Conservation (phyloP, 2,888 invertebrate genomes). For the Steinernema hermaphroditum region DNA sequence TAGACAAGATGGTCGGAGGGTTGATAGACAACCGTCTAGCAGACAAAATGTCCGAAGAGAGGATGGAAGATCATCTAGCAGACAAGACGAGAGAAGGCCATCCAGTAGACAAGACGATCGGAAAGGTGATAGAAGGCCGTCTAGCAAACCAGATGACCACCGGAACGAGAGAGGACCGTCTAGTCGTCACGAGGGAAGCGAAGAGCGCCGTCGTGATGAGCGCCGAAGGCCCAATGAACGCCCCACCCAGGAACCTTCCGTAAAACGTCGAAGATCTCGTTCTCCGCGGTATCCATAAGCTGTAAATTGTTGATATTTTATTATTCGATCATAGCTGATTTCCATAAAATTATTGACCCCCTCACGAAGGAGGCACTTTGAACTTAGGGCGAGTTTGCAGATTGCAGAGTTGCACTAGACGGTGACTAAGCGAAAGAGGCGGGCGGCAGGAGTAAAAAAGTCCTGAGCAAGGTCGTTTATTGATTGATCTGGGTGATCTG, state of each 20-base stretch:
- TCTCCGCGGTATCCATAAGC: background rate
- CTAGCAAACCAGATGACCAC: background rate
- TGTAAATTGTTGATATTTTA: background rate
- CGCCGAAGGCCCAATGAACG: no score
- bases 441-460: slow-evolving; percentile 15
- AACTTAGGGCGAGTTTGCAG: background rate
- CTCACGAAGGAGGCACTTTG: background rate
- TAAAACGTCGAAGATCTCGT: background rate
- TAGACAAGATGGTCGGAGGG: no score
- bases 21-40: no score
- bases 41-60: no score
- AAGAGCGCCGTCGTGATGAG: background rate
- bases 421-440: slow-evolving; percentile 26
- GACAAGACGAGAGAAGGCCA: no score
- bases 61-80: no score
- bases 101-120: no score
- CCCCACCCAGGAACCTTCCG: no score
- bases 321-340: background rate
- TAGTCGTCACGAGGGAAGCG: background rate
- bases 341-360: background rate
- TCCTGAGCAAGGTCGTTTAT: slow-evolving; percentile 12
- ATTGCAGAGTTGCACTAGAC: slow-evolving; percentile 7
- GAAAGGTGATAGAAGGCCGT: background rate
- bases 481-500: slow-evolving; percentile 26
- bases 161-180: background rate